Conservation (phyloP, 37 sponge, comb jelly and placozoan species). For the Bolinopsis microptera region DNA sequence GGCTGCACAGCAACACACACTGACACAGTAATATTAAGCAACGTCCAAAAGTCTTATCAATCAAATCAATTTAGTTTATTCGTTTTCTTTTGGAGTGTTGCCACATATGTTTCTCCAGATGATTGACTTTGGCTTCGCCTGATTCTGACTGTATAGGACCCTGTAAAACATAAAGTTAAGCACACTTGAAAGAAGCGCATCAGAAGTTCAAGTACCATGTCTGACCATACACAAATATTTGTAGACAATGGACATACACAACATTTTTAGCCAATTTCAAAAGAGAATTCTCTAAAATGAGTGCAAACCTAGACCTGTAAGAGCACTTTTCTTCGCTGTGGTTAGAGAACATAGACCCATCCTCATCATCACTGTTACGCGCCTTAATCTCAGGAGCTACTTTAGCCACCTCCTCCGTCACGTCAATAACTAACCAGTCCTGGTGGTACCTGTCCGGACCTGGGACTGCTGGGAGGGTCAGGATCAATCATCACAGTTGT, state of each 20-base stretch:
- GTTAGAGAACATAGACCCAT: conserved; percentile 11
- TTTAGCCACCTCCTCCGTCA: background rate
- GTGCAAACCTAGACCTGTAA: no score
- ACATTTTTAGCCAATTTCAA: no score
- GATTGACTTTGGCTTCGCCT: background rate
- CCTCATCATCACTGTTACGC: background rate
- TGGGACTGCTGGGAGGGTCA: background rate
- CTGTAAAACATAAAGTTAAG: no score
- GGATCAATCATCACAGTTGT: background rate
- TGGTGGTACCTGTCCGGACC: conserved; percentile 43
- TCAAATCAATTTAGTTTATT: background rate
- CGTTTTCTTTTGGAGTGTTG: conserved; percentile 34
- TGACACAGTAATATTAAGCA: no score
- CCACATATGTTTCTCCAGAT: conserved; percentile 54
- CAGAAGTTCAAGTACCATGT: no score
- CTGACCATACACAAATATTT: no score
- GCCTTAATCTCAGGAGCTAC: background rate
- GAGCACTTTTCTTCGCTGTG: conserved; percentile 50
- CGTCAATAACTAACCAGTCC: conserved; percentile 14
- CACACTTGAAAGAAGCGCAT: no score
- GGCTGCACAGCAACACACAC: no score
- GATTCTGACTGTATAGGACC: background rate
- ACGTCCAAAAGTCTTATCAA: background rate
- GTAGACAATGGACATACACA: no score
- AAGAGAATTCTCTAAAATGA: no score